phyloP scores from a whole-genome alignment of 2,113 vertebrate genomes.

The Erythrocercus mccallii region DNA sequence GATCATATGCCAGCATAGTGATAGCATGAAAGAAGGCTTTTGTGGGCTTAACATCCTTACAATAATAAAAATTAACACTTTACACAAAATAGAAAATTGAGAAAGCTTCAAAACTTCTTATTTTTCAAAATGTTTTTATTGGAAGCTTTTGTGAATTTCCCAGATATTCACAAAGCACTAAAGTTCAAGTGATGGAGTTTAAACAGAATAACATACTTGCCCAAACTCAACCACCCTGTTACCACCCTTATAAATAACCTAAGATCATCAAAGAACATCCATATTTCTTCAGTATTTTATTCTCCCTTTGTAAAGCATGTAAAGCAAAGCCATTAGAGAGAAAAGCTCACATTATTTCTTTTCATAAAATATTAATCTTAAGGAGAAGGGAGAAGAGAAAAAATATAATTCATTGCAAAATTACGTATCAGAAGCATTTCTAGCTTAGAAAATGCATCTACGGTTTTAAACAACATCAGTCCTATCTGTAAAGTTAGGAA shows the following conservation, averaged over 20 bases:
- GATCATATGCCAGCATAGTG: not conserved
- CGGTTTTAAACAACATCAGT: not conserved
- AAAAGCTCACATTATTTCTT: not conserved
- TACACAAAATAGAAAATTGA: not conserved
- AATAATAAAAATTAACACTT: not conserved
- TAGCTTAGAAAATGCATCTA: not conserved
- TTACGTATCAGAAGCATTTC: not conserved
- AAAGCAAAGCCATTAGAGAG: not conserved
- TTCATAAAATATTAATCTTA: not conserved
- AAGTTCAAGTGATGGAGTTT: not conserved
- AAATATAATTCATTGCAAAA: not conserved
- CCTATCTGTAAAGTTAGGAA: not conserved
- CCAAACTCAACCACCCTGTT: not conserved
- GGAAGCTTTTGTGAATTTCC: not conserved
- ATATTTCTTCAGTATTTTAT: not conserved
- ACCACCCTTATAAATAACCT: not conserved
- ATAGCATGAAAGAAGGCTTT: not conserved
- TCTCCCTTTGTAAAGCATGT: not conserved
- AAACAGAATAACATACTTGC: not conserved
- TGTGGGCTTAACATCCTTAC: not conserved
- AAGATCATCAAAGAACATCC: not conserved
- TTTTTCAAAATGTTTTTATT: not conserved
- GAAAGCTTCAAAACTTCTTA: not conserved
- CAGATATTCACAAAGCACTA: not conserved
- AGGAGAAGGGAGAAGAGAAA: not conserved